These are phyloP conservation scores for Onychorhynchus coronatus DNA, from an alignment of 2,113 vertebrate species.

Conservation along the genomic window DNA sequence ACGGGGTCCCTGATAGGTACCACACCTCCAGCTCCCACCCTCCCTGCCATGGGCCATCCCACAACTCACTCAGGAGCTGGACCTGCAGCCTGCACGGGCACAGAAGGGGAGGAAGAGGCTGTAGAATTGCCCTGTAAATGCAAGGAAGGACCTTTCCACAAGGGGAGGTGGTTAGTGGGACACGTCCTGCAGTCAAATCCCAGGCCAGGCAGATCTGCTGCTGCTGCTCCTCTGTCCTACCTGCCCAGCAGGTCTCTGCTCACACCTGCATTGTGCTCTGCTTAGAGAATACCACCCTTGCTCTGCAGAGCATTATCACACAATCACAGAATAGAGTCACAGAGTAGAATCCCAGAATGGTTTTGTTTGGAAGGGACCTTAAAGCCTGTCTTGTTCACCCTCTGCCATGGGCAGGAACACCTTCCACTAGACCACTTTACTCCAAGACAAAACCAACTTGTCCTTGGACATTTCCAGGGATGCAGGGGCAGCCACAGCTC, in stretches of 20 bases:
- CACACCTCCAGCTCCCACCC: not conserved
- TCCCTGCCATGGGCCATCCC: fast-evolving
- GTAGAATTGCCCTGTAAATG: fast-evolving
- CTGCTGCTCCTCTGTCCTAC: not conserved
- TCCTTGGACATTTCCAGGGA: fast-evolving
- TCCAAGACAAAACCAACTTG: fast-evolving
- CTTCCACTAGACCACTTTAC: fast-evolving
- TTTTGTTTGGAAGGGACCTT: not conserved
- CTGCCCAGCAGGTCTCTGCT: not conserved
- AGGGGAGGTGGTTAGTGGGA: fast-evolving
- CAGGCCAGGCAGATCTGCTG: not conserved
- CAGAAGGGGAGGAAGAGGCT: fast-evolving
- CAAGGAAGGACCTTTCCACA: fast-evolving
- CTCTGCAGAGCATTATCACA: fast-evolving
- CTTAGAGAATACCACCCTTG: not conserved
- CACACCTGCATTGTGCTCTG: fast-evolving
- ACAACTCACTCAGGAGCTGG: not conserved
- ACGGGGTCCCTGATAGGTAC: fast-evolving
- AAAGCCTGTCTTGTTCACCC: not conserved
- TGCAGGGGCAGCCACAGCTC: not conserved
- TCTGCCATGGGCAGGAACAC: fast-evolving
- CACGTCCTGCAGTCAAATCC: not conserved
- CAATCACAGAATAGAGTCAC: not conserved
- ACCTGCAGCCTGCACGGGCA: fast-evolving
- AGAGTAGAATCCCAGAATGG: not conserved